A percentile compares a stretch with the other conserved stretches of the same genome.
Evolutionary conservation across 2,888 invertebrate genomes (phyloP).

Genomic region (Hirtodrosophila alboralis): DNA sequence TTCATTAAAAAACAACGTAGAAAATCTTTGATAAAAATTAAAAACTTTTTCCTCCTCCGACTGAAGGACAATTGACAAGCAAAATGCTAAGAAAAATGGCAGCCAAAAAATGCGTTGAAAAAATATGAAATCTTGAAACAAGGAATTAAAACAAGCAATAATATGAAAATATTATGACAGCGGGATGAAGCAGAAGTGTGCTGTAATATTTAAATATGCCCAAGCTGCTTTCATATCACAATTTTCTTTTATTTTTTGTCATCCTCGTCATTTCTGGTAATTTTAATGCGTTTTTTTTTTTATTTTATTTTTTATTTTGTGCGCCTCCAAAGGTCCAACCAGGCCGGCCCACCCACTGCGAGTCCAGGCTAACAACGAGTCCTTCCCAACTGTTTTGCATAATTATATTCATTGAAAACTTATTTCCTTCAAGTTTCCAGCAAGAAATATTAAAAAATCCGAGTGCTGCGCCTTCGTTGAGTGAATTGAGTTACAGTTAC

Average conservation of each 20-base stretch:
- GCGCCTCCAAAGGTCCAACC: constrained; percentile 35
- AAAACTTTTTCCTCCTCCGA: constrained; percentile 62
- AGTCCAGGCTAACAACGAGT: constrained; percentile 21
- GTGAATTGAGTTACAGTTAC: constrained; percentile 70
- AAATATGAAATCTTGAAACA: constrained; percentile 65
- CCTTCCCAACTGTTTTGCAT: constrained; percentile 76
- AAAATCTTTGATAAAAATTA: constrained; percentile 74
- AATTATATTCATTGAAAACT: constrained; percentile 83
- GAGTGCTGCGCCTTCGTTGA: constrained; percentile 27
- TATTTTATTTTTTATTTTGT: constrained; percentile 3
- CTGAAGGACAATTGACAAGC: constrained; percentile 69
- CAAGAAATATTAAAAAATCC: constrained; percentile 46
- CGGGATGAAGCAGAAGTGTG: constrained; percentile 11
- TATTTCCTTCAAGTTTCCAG: constrained; percentile 73
- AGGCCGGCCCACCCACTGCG: constrained; percentile 25
- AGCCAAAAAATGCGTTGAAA: too few species aligned
- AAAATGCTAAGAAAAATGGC: constrained; percentile 36
- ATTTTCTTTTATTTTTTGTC: constrained; percentile 41
- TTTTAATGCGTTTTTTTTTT: constrained; percentile 52
- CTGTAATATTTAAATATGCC: constrained; percentile 71
- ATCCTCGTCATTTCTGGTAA: constrained; percentile 51
- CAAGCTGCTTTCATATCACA: constrained; percentile 71
- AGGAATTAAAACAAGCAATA: constrained; percentile 79
- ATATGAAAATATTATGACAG: constrained; percentile 77
- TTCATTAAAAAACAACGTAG: constrained; percentile 71